Base-by-base conservation (phyloP, 2,797 vertebrate species). In the Streptopelia turtur region DNA sequence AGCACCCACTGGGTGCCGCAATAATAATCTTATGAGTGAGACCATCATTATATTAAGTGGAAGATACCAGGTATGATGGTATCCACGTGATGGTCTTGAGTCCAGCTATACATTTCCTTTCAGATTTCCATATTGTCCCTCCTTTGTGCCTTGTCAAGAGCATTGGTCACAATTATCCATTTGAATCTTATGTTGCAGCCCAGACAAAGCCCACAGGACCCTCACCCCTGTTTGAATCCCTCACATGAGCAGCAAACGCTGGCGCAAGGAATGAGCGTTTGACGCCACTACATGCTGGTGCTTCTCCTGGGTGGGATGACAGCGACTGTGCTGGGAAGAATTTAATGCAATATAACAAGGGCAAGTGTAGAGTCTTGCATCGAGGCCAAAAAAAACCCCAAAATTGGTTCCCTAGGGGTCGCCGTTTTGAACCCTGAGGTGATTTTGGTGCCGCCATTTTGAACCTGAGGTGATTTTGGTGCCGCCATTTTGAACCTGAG, bases 81-180 rank as follows among this genome's bases (percentile, higher is more conserved):
- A 64, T 83, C 69, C 41, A 12, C 60, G 1, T 14, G 75, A 50
- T 66, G 43, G 79, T 81, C n/a, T 1, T 0, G 55, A 84, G 78
- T 45, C 61, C 72, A 24, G 15, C 77, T 72, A 6, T 47, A 33
- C 85, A 71, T 81, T 72, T 55, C 28, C 74, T 91, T 91, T 68
- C 81, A 64, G 35, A 39, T 65, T 80, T 83, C 81, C 33, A 43
- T 57, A 52, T 77, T 65, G 88, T 77, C 69, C 74, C 41, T 75
- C 21, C 33, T 89, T 56, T 80, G 11, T 56, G 88, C 90, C 88
- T 69, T 65, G 88, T 87, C 74, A 83, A 83, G 78, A 69, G 65
- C 85, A 77, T 94, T 94, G 77, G 93, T 89, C 95, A 77, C 91
- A 87, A 82, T 33, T 43, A 41, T 1, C 69, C 69, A 6, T 56